These are phyloP conservation scores for Aphelinus atriplicis DNA, from an alignment of 1,140 invertebrate genomes.

Conservation along the genomic window DNA sequence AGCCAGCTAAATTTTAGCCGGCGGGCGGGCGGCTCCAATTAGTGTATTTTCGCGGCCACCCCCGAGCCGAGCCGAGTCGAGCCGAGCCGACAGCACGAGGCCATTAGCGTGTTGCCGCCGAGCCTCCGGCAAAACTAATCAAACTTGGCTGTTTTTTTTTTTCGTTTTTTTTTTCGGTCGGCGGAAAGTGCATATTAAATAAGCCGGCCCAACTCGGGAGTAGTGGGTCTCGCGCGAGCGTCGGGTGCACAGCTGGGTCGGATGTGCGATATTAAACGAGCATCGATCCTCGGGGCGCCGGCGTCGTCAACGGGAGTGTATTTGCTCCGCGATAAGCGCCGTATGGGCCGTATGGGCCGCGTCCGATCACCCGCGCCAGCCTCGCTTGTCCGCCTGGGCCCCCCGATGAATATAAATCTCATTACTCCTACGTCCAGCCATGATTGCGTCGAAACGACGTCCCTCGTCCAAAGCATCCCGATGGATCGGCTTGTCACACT, in stretches of 20 bases:
- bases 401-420: slow-evolving; percentile 51
- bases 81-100: background rate
- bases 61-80: too few species aligned
- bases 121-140: slow-evolving; percentile 28
- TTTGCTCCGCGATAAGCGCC: too few species aligned
- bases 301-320: too few species aligned
- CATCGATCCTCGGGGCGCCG: too few species aligned
- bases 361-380: too few species aligned
- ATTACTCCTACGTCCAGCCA: too few species aligned
- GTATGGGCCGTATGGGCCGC: too few species aligned
- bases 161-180: background rate
- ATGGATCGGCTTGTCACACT: too few species aligned
- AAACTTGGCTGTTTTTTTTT: slow-evolving; percentile 14
- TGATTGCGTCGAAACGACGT: too few species aligned
- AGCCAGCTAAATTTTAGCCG: background rate
- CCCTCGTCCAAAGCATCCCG: too few species aligned
- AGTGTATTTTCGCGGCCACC: background rate
- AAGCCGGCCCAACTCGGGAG: background rate
- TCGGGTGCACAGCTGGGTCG: background rate
- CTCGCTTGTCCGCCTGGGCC: slow-evolving; percentile 26
- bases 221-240: slow-evolving; percentile 8
- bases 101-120: slow-evolving; percentile 27
- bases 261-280: too few species aligned
- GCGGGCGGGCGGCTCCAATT: background rate
- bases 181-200: slow-evolving; percentile 36